These are phyloP conservation scores for Merops nubicus DNA, from an alignment of 2,113 vertebrate species.

Conservation along the genomic window DNA sequence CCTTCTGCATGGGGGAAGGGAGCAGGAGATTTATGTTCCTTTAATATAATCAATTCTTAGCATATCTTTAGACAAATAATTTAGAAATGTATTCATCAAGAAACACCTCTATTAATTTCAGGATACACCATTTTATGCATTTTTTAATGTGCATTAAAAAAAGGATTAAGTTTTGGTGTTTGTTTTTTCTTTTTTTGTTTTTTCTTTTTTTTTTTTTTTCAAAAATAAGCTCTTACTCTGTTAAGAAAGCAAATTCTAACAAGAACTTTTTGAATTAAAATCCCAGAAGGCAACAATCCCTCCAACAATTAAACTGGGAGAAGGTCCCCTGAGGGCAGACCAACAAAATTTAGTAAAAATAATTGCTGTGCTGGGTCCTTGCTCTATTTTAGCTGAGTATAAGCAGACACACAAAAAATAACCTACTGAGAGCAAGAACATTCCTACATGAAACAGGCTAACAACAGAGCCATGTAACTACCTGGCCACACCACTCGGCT, in stretches of 20 bases:
- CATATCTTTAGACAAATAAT: conserved; percentile 78
- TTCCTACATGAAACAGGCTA: conserved; percentile 56
- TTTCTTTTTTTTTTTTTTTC: background rate
- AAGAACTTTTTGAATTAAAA: conserved; percentile 78
- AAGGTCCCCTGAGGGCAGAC: conserved; percentile 76
- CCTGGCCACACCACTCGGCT: conserved; percentile 69
- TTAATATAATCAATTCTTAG: conserved; percentile 76
- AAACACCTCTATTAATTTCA: conserved; percentile 77
- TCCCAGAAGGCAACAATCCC: conserved; percentile 77
- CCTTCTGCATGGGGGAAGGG: conserved; percentile 23
- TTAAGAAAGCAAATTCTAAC: conserved; percentile 69
- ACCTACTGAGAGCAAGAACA: conserved; percentile 54
- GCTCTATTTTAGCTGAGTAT: conserved; percentile 72
- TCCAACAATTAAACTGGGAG: conserved; percentile 80
- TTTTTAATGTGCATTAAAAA: conserved; percentile 59
- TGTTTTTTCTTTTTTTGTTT: too few species aligned
- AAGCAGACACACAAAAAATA: conserved; percentile 59
- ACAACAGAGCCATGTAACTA: conserved; percentile 70
- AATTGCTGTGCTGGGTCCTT: conserved; percentile 75
- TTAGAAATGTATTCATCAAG: conserved; percentile 69
- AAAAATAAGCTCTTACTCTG: background rate
- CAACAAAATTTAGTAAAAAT: conserved; percentile 78
- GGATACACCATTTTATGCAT: conserved; percentile 49
- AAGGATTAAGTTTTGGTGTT: too few species aligned
- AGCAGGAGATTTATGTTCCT: conserved; percentile 69